Percentiles rank a stretch among this genome's conserved stretches.
Conservation (phyloP, 1,140 invertebrate genomes). For the Amphibalanus amphitrite region DNA sequence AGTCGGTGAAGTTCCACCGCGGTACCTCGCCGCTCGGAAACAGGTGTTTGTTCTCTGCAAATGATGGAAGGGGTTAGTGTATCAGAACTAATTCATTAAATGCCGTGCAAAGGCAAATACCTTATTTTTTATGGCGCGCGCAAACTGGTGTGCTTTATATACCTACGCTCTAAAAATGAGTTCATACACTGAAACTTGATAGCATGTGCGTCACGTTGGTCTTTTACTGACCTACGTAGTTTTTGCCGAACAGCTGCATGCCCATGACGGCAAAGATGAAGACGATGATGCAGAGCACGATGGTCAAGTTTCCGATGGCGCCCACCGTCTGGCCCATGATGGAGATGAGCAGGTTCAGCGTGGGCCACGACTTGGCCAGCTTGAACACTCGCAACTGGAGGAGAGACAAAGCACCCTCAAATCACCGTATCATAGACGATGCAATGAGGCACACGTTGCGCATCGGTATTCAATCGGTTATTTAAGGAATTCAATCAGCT, state of each 20-base stretch:
- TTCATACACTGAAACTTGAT: no score
- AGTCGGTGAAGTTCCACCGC: conserved; percentile 94
- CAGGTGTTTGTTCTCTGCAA: conserved; percentile 11
- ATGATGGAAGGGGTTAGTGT: not conserved
- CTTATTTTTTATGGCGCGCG: no score
- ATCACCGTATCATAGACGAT: no score
- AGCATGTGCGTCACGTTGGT: no score
- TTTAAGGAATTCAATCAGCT: no score
- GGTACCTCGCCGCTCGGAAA: conserved; percentile 38
- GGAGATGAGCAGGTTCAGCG: conserved; percentile 91
- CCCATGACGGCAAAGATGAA: conserved; percentile 98
- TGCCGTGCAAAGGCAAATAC: no score
- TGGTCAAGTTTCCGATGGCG: conserved; percentile 91
- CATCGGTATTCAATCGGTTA: no score
- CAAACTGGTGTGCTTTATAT: no score
- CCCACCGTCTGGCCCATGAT: conserved; percentile 97
- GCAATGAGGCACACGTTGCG: no score
- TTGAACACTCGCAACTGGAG: conserved; percentile 94
- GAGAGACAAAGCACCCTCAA: no score
- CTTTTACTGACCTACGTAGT: conserved; percentile 70
- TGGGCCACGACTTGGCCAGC: conserved; percentile 97
- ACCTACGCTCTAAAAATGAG: no score
- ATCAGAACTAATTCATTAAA: no score
- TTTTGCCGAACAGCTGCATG: conserved; percentile 92
- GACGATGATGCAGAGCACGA: conserved; percentile 94